Evolutionary conservation across 2,797 vertebrate species (phyloP).

Genomic region (Austrolebias charrua): DNA sequence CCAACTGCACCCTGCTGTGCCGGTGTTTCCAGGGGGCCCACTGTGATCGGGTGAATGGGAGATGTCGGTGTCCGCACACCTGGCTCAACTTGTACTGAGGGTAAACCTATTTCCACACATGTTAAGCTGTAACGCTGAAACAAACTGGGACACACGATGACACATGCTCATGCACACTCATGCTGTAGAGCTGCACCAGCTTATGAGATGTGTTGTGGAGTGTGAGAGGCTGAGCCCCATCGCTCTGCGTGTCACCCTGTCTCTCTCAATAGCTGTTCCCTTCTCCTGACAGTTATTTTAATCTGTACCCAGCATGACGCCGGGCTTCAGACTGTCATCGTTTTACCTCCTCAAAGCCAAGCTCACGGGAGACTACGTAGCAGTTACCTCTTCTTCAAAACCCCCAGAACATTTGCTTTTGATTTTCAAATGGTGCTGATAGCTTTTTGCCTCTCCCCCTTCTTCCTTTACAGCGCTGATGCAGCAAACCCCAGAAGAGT

Average conservation of each 20-base stretch:
- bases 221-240: slow-evolving; percentile 67
- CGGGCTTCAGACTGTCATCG: slow-evolving; percentile 61
- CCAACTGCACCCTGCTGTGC: slow-evolving; percentile 73
- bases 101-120: slow-evolving; percentile 52
- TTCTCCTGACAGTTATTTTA: slow-evolving; percentile 82
- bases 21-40: slow-evolving; percentile 68
- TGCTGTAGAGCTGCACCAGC: slow-evolving; percentile 68
- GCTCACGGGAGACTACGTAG: slow-evolving; percentile 54
- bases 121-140: slow-evolving; percentile 19
- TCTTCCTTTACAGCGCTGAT: slow-evolving; percentile 50
- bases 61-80: slow-evolving; percentile 70
- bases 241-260: slow-evolving; percentile 69
- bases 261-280: slow-evolving; percentile 68
- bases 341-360: slow-evolving; percentile 72
- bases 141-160: slow-evolving; percentile 5
- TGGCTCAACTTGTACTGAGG: slow-evolving; percentile 79
- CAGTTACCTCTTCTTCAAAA: slow-evolving; percentile 61
- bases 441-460: slow-evolving; percentile 43
- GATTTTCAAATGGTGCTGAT: slow-evolving; percentile 73
- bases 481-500: slow-evolving; percentile 47
- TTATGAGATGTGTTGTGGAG: slow-evolving; percentile 69
- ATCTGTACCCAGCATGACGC: slow-evolving; percentile 74
- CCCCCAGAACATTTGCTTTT: slow-evolving; percentile 76
- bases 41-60: slow-evolving; percentile 76
- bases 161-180: slow-evolving; percentile 19